phyloP scores from a whole-genome alignment of 1,140 invertebrate species.

The Nasonia giraulti region DNA sequence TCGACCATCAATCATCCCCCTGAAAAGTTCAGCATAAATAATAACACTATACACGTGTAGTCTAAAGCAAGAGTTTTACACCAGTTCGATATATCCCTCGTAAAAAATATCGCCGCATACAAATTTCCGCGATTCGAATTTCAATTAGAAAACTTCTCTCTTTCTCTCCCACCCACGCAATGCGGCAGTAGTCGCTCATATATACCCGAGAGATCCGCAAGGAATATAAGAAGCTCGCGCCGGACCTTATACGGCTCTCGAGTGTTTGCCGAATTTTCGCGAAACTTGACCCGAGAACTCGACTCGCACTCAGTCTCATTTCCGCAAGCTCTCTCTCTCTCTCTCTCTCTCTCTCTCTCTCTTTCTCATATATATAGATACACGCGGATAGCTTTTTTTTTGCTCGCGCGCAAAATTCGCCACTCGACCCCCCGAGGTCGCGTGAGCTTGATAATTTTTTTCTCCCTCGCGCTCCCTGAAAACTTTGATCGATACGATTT shows the following conservation, averaged over 20 bases:
- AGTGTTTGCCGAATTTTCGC: slow-evolving; percentile 8
- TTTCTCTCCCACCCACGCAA: neutral
- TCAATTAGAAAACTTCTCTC: neutral
- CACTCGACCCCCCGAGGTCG: too few species aligned
- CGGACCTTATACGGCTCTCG: neutral
- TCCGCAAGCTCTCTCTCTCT: neutral
- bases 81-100: neutral
- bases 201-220: neutral
- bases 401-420: too few species aligned
- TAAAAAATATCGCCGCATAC: neutral
- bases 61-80: too few species aligned
- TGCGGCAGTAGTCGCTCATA: neutral
- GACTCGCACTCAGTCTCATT: neutral
- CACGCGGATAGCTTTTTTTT: too few species aligned
- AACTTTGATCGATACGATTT: too few species aligned
- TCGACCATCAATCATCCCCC: too few species aligned
- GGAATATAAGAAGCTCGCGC: neutral
- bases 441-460: too few species aligned
- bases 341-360: too few species aligned
- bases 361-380: too few species aligned
- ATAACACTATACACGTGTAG: too few species aligned
- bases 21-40: too few species aligned
- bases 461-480: too few species aligned
- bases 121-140: neutral
- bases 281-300: neutral